phyloP scores from a whole-genome alignment of 2,113 vertebrate genomes.

The Ciconia stormi region DNA sequence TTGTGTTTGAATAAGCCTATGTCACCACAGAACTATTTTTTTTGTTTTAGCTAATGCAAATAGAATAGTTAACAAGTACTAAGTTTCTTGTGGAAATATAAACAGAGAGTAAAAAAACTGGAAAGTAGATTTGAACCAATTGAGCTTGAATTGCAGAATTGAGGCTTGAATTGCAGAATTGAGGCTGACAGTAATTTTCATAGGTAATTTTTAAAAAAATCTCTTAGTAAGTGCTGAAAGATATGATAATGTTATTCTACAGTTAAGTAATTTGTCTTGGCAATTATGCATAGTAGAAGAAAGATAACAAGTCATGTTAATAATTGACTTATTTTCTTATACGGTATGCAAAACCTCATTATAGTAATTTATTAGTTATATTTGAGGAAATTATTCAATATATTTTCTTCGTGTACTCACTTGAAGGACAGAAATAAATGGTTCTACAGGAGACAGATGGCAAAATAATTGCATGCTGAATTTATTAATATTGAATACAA shows the following conservation, averaged over 20 bases:
- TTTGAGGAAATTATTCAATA: background rate
- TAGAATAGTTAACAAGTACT: background rate
- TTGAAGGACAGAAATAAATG: background rate
- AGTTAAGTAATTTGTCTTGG: background rate
- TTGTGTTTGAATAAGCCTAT: background rate
- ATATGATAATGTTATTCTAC: background rate
- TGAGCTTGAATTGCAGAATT: background rate
- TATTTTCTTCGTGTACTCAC: background rate
- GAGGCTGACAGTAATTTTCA: background rate
- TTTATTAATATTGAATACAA: constrained; percentile 14
- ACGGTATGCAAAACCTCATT: background rate
- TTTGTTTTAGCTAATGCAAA: background rate
- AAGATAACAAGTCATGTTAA: background rate
- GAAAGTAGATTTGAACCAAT: background rate
- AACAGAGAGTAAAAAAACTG: background rate
- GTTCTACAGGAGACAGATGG: constrained; percentile 21
- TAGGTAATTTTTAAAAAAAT: background rate
- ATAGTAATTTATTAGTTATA: background rate
- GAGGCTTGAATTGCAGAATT: background rate
- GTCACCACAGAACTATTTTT: background rate
- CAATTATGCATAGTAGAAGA: background rate
- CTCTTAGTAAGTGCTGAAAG: background rate
- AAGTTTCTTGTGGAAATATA: background rate
- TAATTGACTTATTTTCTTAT: background rate
- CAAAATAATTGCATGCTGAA: constrained; percentile 40